Base-by-base conservation (phyloP, 2,888 invertebrate species). In the Xanthostigma xanthostigma region DNA sequence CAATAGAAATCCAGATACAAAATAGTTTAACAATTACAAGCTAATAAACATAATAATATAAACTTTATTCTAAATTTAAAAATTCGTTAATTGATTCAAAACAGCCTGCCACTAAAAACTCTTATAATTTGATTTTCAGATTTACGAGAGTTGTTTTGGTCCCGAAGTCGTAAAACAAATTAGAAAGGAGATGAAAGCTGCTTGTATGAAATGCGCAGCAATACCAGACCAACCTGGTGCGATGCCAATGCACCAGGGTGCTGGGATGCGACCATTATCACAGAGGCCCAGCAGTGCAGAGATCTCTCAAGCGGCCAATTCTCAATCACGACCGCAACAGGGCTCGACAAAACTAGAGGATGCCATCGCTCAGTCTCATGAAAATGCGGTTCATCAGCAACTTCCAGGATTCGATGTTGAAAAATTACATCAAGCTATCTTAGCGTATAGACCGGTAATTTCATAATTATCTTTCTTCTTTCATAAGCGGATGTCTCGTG, bases 81-180 rank as follows among this genome's bases (percentile, higher is more conserved):
- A n/a, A n/a, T n/a, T n/a, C n/a, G n/a, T n/a, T n/a, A n/a, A n/a
- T n/a, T n/a, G n/a, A n/a, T n/a, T n/a, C n/a, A n/a, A n/a, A n/a
- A n/a, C n/a, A n/a, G n/a, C n/a, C n/a, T n/a, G n/a, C n/a, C n/a
- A n/a, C n/a, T n/a, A n/a, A n/a, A n/a, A n/a, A n/a, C n/a, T n/a
- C n/a, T n/a, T n/a, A n/a, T 12, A 38, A 38, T 5, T n/a, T 38
- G 38, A 38, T 42, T 14, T 46, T 47, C 62, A 81, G 81, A 80
- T 81, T 56, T 81, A 80, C 58, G 81, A 81, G 64, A 80, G 80
- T 57, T 81, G 81, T 59, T 81, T 81, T 53, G 81, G 81, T 0
- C 69, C 74, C 2, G 77, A 79, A 58, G 77, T 81, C 2, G 73
- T 81, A 4, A 77, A 77, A 58, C 77, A 80, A 68, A 78, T 81